A percentile compares a stretch with the other conserved stretches of the same genome.
Conservation (phyloP, 2,888 invertebrate genomes). For the Leucozona laternaria region DNA sequence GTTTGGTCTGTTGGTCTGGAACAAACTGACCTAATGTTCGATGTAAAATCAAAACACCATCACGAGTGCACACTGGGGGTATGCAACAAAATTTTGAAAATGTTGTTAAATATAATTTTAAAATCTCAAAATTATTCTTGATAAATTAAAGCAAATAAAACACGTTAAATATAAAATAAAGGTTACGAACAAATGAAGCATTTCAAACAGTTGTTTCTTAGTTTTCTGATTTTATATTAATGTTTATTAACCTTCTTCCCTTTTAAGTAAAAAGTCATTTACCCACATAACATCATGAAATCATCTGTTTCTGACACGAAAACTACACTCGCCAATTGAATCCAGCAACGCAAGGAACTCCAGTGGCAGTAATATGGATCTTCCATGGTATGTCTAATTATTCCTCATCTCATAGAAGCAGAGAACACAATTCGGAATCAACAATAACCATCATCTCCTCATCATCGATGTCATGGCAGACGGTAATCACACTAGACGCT, state of each 20-base stretch:
- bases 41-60: no score
- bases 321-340: conserved; percentile 1
- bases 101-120: no score
- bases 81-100: no score
- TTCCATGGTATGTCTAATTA: conserved; percentile 40
- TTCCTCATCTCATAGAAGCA: background rate
- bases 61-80: no score
- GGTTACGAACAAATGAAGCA: no score
- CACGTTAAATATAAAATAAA: no score
- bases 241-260: no score
- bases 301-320: conserved; percentile 46
- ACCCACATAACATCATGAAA: background rate
- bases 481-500: conserved; percentile 15
- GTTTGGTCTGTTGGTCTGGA: no score
- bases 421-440: conserved; percentile 2
- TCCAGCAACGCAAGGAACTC: background rate
- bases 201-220: no score
- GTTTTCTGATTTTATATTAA: background rate
- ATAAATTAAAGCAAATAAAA: no score
- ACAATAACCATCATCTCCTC: conserved; percentile 7
- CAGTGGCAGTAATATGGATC: background rate
- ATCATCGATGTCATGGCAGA: conserved; percentile 36
- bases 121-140: no score
- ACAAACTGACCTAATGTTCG: no score
- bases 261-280: background rate